These are phyloP conservation scores for Mastomys coucha DNA, from an alignment of 2,113 vertebrate genomes.

Conservation along the genomic window DNA sequence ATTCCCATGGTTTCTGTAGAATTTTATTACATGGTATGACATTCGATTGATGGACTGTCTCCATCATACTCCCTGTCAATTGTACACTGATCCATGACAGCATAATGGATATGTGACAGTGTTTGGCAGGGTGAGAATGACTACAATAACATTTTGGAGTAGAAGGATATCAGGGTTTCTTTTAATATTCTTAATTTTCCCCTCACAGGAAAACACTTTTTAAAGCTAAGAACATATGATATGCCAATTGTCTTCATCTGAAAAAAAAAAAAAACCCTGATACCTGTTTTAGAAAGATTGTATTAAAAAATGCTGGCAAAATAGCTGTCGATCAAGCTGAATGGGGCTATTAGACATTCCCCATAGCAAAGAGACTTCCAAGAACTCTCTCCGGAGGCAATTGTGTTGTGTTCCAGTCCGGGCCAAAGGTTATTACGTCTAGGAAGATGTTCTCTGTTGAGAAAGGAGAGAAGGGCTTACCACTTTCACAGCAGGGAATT, in stretches of 20 bases:
- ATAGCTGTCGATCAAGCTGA: constrained; percentile 76
- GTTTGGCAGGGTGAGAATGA: constrained; percentile 78
- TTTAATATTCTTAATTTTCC: constrained; percentile 78
- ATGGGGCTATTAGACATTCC: constrained; percentile 84
- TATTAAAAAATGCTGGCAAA: constrained; percentile 78
- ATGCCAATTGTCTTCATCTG: constrained; percentile 72
- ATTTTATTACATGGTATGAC: constrained; percentile 88
- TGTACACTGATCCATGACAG: constrained; percentile 87
- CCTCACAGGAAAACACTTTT: constrained; percentile 61
- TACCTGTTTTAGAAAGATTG: constrained; percentile 71
- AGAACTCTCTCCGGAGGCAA: constrained; percentile 83
- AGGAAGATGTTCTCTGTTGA: constrained; percentile 82
- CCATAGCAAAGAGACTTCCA: constrained; percentile 83
- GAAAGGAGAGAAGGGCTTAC: constrained; percentile 80
- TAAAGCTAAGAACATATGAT: constrained; percentile 68
- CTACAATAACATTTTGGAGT: constrained; percentile 82
- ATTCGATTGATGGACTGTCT: constrained; percentile 89
- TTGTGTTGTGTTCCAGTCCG: constrained; percentile 81
- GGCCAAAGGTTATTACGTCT: constrained; percentile 85
- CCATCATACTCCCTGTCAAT: constrained; percentile 88
- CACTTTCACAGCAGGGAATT: constrained; percentile 83
- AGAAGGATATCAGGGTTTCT: constrained; percentile 76
- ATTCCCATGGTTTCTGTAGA: constrained; percentile 87
- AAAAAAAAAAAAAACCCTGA: constrained; percentile 8
- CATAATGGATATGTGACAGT: constrained; percentile 87